A percentile compares a stretch with the other conserved stretches of the same genome.
These are phyloP conservation scores for Heteromurus nitidus DNA, from an alignment of 2,888 invertebrate species.

Conservation along the genomic window DNA sequence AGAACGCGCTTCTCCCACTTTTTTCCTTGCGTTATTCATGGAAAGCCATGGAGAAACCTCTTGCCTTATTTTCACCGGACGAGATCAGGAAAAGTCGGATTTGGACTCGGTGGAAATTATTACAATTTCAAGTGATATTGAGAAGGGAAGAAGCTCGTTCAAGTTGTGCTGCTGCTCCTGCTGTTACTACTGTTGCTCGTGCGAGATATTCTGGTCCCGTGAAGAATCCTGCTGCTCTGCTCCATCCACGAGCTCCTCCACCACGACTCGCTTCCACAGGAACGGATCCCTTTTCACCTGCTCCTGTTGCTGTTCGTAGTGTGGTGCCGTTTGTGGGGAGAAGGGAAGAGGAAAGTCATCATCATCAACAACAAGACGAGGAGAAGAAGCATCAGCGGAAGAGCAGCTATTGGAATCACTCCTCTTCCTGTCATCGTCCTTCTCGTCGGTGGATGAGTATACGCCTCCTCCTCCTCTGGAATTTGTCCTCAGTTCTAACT, in stretches of 20 bases:
- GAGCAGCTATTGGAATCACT: background rate
- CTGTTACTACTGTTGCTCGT: slow-evolving; percentile 39
- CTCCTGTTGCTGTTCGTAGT: slow-evolving; percentile 60
- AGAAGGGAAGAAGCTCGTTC: slow-evolving; percentile 38
- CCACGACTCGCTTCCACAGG: slow-evolving; percentile 22
- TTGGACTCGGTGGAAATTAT: slow-evolving; percentile 61
- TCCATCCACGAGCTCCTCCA: no score
- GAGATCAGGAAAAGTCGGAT: slow-evolving; percentile 63
- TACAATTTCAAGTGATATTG: slow-evolving; percentile 60
- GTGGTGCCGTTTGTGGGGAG: no score
- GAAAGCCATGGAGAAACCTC: slow-evolving; percentile 56
- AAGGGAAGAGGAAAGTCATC: slow-evolving; percentile 38
- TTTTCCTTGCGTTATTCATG: slow-evolving; percentile 23
- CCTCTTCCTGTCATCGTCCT: slow-evolving; percentile 41
- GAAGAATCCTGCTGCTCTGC: slow-evolving; percentile 26
- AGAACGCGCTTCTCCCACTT: background rate
- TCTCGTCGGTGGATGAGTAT: slow-evolving; percentile 32
- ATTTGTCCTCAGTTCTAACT: slow-evolving; percentile 36
- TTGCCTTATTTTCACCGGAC: slow-evolving; percentile 64
- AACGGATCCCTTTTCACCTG: slow-evolving; percentile 51
- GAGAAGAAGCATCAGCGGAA: no score
- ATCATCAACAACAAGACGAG: no score
- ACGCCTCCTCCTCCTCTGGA: slow-evolving; percentile 35
- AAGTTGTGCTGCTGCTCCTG: slow-evolving; percentile 46
- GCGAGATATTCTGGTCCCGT: background rate